Evolutionary conservation across 53 echinoderm and acorn worm genomes (phyloP).

Genomic region (Holothuria leucospilota): DNA sequence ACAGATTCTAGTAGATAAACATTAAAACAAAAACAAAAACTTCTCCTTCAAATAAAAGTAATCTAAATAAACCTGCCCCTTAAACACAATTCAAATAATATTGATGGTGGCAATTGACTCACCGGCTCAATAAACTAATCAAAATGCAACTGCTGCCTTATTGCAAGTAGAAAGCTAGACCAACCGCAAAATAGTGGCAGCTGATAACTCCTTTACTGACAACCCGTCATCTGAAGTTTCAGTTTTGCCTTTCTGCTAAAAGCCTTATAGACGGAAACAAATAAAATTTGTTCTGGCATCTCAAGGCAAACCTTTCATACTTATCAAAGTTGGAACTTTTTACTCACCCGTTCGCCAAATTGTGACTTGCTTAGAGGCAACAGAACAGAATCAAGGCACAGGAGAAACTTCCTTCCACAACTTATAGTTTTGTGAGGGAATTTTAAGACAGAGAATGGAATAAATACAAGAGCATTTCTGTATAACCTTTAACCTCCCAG

Average conservation of each 20-base stretch:
- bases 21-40: no score
- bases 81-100: no score
- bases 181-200: slow-evolving; percentile 27
- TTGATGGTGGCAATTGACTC: no score
- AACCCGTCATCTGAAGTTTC: slow-evolving; percentile 27
- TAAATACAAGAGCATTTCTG: slow-evolving; percentile 45
- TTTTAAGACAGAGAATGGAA: slow-evolving; percentile 45
- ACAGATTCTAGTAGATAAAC: no score
- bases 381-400: slow-evolving; percentile 34
- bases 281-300: slow-evolving; percentile 45
- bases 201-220: slow-evolving; percentile 30
- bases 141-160: no score
- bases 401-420: slow-evolving; percentile 31
- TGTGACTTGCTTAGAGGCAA: slow-evolving; percentile 40
- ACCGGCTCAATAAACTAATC: no score
- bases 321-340: slow-evolving; percentile 34
- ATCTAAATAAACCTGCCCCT: no score
- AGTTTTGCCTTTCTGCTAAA: slow-evolving; percentile 16
- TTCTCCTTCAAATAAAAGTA: no score
- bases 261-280: slow-evolving; percentile 27
- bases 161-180: background rate
- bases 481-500: slow-evolving; percentile 44
- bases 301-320: slow-evolving; percentile 27
- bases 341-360: slow-evolving; percentile 32
- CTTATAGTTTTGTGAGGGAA: slow-evolving; percentile 45